Percentiles rank a stretch among this genome's conserved stretches.
phyloP scores from a whole-genome alignment of 2,888 invertebrate genomes.

The Leptopterna dolabrata region DNA sequence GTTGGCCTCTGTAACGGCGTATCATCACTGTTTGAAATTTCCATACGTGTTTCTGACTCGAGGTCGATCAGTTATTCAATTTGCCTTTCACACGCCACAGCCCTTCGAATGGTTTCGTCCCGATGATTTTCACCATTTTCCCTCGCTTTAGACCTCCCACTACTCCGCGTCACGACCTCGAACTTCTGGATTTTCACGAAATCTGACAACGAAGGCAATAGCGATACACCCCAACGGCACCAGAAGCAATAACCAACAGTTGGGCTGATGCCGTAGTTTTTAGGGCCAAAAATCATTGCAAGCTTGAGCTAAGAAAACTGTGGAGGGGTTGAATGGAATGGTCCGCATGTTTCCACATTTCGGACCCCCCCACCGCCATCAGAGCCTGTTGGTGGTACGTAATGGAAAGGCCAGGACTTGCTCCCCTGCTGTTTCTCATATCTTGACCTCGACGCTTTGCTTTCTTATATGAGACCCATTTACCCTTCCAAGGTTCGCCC shows the following conservation, averaged over 20 bases:
- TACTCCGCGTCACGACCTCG: too few relatives aligned
- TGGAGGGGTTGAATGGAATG: background rate
- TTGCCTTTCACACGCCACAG: too few relatives aligned
- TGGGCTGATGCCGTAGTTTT: background rate
- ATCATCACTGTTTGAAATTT: too few relatives aligned
- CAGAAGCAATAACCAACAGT: background rate
- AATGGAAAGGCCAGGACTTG: background rate
- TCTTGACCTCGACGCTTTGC: conserved; percentile 19
- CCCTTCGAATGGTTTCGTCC: too few relatives aligned
- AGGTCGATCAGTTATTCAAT: too few relatives aligned
- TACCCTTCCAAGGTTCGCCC: background rate
- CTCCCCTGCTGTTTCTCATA: conserved; percentile 18
- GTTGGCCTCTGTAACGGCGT: too few relatives aligned
- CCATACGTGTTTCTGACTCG: too few relatives aligned
- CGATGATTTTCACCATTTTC: too few relatives aligned
- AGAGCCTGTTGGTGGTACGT: background rate
- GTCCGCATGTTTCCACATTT: background rate
- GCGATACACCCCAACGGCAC: background rate
- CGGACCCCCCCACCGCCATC: background rate
- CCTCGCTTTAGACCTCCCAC: too few relatives aligned
- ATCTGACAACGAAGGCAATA: background rate
- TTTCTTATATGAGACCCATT: conserved; percentile 16
- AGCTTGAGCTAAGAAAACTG: background rate
- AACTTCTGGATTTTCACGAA: background rate
- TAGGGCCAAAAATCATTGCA: background rate